phyloP scores from a whole-genome alignment of 2,888 invertebrate species.

The Caenorhabditis drosophilae region DNA sequence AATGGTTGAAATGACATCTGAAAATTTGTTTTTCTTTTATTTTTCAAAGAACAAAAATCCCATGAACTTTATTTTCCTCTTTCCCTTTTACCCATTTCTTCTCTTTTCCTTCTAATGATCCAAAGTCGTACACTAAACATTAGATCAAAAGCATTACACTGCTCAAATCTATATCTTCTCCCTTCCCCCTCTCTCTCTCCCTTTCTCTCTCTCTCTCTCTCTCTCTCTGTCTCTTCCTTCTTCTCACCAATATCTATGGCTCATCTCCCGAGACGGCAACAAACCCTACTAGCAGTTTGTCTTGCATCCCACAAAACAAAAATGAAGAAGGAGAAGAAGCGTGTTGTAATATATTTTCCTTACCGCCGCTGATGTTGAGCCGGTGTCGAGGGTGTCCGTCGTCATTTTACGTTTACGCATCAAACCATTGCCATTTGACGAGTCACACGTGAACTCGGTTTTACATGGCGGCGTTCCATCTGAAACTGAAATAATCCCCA shows the following conservation, averaged over 20 bases:
- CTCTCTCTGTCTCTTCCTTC: too few relatives aligned
- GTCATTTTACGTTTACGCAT: slow-evolving; percentile 2
- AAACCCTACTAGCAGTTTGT: too few relatives aligned
- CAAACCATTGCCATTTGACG: slow-evolving; percentile 35
- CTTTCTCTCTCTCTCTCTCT: too few relatives aligned
- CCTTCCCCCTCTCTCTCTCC: slow-evolving; percentile 8
- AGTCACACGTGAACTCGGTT: slow-evolving; percentile 67
- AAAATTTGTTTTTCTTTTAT: slow-evolving; percentile 2
- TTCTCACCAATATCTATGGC: too few relatives aligned
- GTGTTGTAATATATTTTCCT: too few relatives aligned
- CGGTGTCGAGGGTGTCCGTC: too few relatives aligned
- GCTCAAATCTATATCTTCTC: slow-evolving; percentile 3
- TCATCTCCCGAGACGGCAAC: too few relatives aligned
- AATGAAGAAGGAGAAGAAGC: too few relatives aligned
- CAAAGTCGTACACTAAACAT: slow-evolving; percentile 26
- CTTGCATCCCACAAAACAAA: too few relatives aligned
- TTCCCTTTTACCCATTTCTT: slow-evolving; percentile 5
- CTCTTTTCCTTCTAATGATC: slow-evolving; percentile 3
- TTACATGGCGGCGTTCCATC: slow-evolving; percentile 39
- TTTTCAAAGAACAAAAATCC: background rate
- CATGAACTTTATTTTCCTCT: slow-evolving; percentile 5
- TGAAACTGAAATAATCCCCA: too few relatives aligned
- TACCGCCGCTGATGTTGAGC: too few relatives aligned
- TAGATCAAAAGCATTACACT: slow-evolving; percentile 32
- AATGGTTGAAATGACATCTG: slow-evolving; percentile 42